phyloP scores from a whole-genome alignment of 2,888 invertebrate genomes.

The Pyrrhopygopsis socrates region DNA sequence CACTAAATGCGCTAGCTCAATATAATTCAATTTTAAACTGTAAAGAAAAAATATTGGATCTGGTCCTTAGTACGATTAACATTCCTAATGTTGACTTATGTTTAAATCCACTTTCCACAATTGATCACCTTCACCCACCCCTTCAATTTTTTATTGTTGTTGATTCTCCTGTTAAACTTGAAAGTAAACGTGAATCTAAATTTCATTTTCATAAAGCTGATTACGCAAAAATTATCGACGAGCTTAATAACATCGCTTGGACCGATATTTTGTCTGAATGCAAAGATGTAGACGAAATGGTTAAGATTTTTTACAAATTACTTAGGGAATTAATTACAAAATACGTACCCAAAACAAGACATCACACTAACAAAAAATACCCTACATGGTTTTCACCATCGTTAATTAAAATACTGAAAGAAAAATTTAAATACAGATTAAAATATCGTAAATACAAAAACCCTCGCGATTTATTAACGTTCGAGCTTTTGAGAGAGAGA shows the following conservation, averaged over 20 bases:
- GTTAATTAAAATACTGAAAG: constrained; percentile 13
- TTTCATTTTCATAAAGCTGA: constrained; percentile 58
- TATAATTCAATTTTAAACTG: constrained; percentile 32
- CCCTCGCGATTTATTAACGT: constrained; percentile 39
- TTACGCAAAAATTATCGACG: constrained; percentile 15
- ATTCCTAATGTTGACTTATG: background rate
- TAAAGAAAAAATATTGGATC: constrained; percentile 35
- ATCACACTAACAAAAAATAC: constrained; percentile 5
- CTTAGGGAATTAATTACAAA: background rate
- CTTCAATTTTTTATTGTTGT: constrained; percentile 11
- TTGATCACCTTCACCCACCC: constrained; percentile 46
- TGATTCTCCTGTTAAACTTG: background rate
- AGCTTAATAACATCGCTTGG: background rate
- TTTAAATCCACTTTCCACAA: constrained; percentile 14
- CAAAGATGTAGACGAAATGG: background rate
- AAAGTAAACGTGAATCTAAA: background rate
- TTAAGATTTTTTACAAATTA: background rate
- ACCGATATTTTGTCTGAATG: background rate
- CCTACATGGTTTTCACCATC: constrained; percentile 57
- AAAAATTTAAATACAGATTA: constrained; percentile 35
- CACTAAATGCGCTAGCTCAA: constrained; percentile 16
- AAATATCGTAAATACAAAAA: constrained; percentile 62
- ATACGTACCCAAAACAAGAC: constrained; percentile 10
- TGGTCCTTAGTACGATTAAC: constrained; percentile 17
- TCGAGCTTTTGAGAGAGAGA: no score